A percentile compares a stretch with the other conserved stretches of the same genome.
Evolutionary conservation across 1,140 invertebrate species (phyloP).

Genomic region (Platyura marginata): DNA sequence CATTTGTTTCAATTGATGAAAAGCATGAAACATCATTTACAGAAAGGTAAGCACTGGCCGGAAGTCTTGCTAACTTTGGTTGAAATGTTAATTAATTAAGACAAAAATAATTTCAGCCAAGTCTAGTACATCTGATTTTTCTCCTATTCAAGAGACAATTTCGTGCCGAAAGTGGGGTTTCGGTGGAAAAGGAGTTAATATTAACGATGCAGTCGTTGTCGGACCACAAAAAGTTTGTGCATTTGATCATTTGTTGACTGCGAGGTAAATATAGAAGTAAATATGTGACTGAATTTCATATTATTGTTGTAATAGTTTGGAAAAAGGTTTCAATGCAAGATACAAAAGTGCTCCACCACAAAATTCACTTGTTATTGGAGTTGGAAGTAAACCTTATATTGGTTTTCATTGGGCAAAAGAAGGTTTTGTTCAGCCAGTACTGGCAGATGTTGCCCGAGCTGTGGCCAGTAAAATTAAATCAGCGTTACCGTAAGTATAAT

Average conservation of each 20-base stretch:
- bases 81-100: too few relatives aligned
- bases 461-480: conserved; percentile 77
- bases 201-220: conserved; percentile 61
- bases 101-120: not conserved
- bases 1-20: conserved; percentile 43
- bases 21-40: conserved; percentile 11
- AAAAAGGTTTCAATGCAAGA: conserved; percentile 22
- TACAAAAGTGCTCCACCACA: conserved; percentile 57
- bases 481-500: conserved; percentile 53
- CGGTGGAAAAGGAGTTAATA: conserved; percentile 43
- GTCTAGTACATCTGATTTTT: not conserved
- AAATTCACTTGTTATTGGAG: conserved; percentile 55
- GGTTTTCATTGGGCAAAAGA: conserved; percentile 81
- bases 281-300: not conserved
- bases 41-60: conserved; percentile 28
- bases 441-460: conserved; percentile 73
- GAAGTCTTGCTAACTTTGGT: too few relatives aligned
- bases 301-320: conserved; percentile 9
- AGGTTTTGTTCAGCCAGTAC: conserved; percentile 52
- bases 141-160: conserved; percentile 17
- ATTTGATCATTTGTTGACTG: conserved; percentile 73
- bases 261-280: conserved; percentile 22
- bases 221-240: conserved; percentile 54
- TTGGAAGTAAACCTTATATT: conserved; percentile 67
- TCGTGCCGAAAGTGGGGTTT: conserved; percentile 70